Conservation (phyloP, 2,113 vertebrate genomes). For the Anser brachyrhynchus region DNA sequence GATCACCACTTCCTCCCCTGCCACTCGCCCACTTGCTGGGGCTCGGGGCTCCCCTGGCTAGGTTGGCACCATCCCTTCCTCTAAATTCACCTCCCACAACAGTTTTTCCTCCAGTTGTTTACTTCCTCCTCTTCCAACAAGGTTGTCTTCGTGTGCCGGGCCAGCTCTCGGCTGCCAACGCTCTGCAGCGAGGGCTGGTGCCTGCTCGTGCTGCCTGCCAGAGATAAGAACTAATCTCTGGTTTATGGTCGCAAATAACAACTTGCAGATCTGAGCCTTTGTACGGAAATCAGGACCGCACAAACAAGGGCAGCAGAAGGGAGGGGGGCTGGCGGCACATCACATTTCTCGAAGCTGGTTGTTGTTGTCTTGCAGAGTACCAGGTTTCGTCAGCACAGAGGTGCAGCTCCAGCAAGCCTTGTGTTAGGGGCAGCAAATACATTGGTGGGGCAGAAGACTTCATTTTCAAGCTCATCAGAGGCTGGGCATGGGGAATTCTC, state of each 20-base stretch:
- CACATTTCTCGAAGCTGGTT: background rate
- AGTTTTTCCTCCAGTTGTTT: background rate
- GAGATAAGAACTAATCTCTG: slow-evolving; percentile 68
- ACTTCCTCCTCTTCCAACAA: background rate
- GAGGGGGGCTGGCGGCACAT: background rate
- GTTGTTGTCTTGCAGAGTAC: slow-evolving; percentile 12
- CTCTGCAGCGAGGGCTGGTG: background rate
- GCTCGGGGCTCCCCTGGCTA: background rate
- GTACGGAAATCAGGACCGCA: slow-evolving; percentile 25
- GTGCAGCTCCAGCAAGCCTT: background rate
- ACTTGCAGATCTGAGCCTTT: slow-evolving; percentile 45
- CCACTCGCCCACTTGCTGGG: fast-evolving
- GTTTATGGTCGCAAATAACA: slow-evolving; percentile 29
- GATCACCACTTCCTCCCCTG: slow-evolving; percentile 45
- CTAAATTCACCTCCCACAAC: background rate
- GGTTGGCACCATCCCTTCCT: slow-evolving; percentile 6
- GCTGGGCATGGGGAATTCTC: background rate
- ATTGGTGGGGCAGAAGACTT: background rate
- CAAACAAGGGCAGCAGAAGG: background rate
- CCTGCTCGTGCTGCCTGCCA: slow-evolving; percentile 35
- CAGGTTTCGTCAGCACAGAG: background rate
- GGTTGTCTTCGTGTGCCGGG: background rate
- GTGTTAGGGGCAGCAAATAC: background rate
- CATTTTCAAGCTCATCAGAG: background rate
- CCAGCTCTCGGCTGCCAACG: background rate